A percentile compares a stretch with the other conserved stretches of the same genome.
These are phyloP conservation scores for Drosophila novamexicana DNA, from an alignment of 1,140 invertebrate genomes.

Conservation along the genomic window DNA sequence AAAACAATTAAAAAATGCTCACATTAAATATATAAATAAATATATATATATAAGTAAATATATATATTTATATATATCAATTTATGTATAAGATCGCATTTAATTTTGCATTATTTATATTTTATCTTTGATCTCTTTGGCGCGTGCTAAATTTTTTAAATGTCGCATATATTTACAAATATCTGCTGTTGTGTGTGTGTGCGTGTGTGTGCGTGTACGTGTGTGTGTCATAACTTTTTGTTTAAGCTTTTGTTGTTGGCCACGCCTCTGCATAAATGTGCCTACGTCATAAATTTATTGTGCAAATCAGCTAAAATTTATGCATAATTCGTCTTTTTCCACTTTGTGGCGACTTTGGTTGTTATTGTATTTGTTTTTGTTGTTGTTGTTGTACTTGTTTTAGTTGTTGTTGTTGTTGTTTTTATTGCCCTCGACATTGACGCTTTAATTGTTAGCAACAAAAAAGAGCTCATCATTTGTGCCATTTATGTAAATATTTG, in stretches of 20 bases:
- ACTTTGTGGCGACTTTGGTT: conserved; percentile 29
- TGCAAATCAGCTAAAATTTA: conserved; percentile 66
- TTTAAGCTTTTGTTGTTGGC: conserved; percentile 15
- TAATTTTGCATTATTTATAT: conserved; percentile 23
- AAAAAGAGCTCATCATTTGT: conserved; percentile 20
- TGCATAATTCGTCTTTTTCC: conserved; percentile 48
- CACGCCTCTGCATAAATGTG: conserved; percentile 23
- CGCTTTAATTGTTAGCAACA: conserved; percentile 62
- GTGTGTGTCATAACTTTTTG: conserved; percentile 18
- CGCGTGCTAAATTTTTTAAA: conserved; percentile 52
- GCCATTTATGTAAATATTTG: conserved; percentile 46
- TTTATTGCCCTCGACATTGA: conserved; percentile 61
- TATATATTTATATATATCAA: not conserved
- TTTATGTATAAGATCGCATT: conserved; percentile 4
- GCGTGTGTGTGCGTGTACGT: conserved; percentile 10
- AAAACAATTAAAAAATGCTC: conserved; percentile 10
- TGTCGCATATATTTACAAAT: conserved; percentile 47
- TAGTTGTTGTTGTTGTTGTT: conserved; percentile 2
- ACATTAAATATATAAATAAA: conserved; percentile 5
- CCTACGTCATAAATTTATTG: conserved; percentile 48
- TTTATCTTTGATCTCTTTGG: conserved; percentile 32
- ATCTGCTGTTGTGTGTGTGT: conserved; percentile 1
- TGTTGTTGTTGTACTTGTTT: conserved; percentile 6
- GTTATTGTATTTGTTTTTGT: not conserved
- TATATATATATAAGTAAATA: not conserved